Percentiles rank a stretch among this genome's conserved stretches.
phyloP scores from a whole-genome alignment of 2,888 invertebrate species.

The Caenorhabditis plicata region DNA sequence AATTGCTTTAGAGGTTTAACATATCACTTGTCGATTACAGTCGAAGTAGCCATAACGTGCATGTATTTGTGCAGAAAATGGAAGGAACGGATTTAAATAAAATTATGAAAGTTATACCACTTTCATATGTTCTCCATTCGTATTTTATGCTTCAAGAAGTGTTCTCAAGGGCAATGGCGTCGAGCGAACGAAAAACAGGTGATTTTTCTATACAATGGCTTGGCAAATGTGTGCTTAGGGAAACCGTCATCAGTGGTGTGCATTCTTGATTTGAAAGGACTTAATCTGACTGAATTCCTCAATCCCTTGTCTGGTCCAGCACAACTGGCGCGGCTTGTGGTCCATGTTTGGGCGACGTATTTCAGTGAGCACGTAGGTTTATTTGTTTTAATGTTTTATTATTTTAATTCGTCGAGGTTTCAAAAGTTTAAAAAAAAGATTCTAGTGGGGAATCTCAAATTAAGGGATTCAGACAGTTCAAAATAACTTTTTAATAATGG shows the following conservation, averaged over 20 bases:
- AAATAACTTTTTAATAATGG: too few relatives aligned
- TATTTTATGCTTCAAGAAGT: slow-evolving; percentile 59
- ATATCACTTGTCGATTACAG: slow-evolving; percentile 49
- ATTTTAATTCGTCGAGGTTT: too few relatives aligned
- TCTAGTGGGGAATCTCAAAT: too few relatives aligned
- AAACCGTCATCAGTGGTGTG: slow-evolving; percentile 53
- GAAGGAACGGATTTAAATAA: slow-evolving; percentile 55
- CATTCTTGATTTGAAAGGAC: slow-evolving; percentile 53
- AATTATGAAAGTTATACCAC: slow-evolving; percentile 57
- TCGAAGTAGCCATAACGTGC: slow-evolving; percentile 50
- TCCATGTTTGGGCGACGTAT: slow-evolving; percentile 59
- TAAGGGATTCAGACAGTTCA: too few relatives aligned
- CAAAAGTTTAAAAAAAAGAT: too few relatives aligned
- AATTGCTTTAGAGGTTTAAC: slow-evolving; percentile 50
- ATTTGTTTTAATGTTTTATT: not conserved
- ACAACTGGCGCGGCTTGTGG: slow-evolving; percentile 57
- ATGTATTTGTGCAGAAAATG: slow-evolving; percentile 61
- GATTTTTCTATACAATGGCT: not conserved
- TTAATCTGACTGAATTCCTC: slow-evolving; percentile 56
- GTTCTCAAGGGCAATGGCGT: slow-evolving; percentile 53
- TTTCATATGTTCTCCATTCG: slow-evolving; percentile 56
- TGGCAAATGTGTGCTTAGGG: too few relatives aligned
- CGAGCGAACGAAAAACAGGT: slow-evolving; percentile 54
- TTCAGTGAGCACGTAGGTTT: slow-evolving; percentile 57
- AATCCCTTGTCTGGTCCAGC: slow-evolving; percentile 55